phyloP scores from a whole-genome alignment of 2,888 invertebrate genomes.

The Drosophila barbarae region DNA sequence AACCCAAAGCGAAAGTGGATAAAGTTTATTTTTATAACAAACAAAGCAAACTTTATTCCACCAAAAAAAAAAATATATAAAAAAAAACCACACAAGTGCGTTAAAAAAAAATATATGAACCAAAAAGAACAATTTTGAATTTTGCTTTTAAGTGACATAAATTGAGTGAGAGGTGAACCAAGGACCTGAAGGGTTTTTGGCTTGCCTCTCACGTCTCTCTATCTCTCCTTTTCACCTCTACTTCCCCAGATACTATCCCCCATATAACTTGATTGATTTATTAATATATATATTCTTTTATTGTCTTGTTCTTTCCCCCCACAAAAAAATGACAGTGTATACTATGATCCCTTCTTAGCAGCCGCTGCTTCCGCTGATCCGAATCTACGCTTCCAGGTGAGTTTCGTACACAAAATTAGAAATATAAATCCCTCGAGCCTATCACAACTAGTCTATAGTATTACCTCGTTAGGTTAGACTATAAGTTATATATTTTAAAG shows the following conservation, averaged over 20 bases:
- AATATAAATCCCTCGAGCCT: not conserved
- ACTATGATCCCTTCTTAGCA: slow-evolving; percentile 97
- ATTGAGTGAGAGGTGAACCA: slow-evolving; percentile 19
- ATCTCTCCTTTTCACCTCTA: slow-evolving; percentile 16
- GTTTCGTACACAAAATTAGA: slow-evolving; percentile 53
- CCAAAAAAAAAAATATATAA: slow-evolving; percentile 2
- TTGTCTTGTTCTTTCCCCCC: slow-evolving; percentile 34
- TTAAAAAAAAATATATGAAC: slow-evolving; percentile 54
- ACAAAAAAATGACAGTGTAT: slow-evolving; percentile 83
- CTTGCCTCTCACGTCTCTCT: slow-evolving; percentile 6
- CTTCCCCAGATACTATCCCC: slow-evolving; percentile 14
- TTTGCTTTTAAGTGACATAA: slow-evolving; percentile 77
- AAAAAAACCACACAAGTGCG: slow-evolving; percentile 62
- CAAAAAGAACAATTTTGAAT: slow-evolving; percentile 66
- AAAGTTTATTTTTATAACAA: slow-evolving; percentile 19
- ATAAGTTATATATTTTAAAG: slow-evolving; percentile 37
- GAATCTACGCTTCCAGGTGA: slow-evolving; percentile 95
- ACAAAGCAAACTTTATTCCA: slow-evolving; percentile 14
- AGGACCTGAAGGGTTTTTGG: slow-evolving; percentile 9
- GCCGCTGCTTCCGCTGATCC: slow-evolving; percentile 91
- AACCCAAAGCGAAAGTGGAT: slow-evolving; percentile 10
- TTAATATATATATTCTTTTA: slow-evolving; percentile 47
- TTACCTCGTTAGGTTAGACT: slow-evolving; percentile 8
- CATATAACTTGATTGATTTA: slow-evolving; percentile 24
- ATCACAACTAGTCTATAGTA: not conserved